Conservation (phyloP, 2,888 invertebrate genomes). For the Eurytoma adleriae region DNA sequence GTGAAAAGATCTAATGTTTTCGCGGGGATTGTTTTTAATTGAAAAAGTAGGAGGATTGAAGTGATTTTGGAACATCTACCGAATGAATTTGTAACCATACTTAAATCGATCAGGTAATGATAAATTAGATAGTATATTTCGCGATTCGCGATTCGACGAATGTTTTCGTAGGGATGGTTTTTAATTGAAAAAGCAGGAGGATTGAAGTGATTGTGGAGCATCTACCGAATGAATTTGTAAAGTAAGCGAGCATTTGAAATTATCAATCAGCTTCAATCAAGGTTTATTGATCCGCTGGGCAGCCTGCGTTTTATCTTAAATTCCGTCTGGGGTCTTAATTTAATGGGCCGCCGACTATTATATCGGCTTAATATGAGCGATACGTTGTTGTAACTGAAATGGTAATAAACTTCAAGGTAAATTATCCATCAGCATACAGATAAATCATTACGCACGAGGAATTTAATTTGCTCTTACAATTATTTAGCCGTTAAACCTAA, state of each 20-base stretch:
- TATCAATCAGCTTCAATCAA: slow-evolving; percentile 61
- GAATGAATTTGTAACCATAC: too few species aligned
- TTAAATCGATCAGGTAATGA: not conserved
- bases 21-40: too few species aligned
- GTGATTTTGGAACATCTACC: too few species aligned
- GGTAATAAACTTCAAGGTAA: too few species aligned
- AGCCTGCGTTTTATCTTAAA: slow-evolving; percentile 27
- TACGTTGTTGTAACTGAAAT: too few species aligned
- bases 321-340: slow-evolving; percentile 20
- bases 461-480: too few species aligned
- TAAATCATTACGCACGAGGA: too few species aligned
- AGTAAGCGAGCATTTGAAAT: slow-evolving; percentile 56
- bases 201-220: not conserved
- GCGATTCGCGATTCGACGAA: too few species aligned
- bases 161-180: not conserved
- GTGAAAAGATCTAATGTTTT: too few species aligned
- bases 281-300: slow-evolving; percentile 44
- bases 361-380: not conserved
- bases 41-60: too few species aligned
- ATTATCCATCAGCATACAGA: too few species aligned
- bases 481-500: too few species aligned
- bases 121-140: not conserved
- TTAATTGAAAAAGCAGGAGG: not conserved
- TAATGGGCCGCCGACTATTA: slow-evolving; percentile 27
- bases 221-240: slow-evolving; percentile 7